Conservation (phyloP, 1,140 invertebrate species). For the Drosophila burlai region DNA sequence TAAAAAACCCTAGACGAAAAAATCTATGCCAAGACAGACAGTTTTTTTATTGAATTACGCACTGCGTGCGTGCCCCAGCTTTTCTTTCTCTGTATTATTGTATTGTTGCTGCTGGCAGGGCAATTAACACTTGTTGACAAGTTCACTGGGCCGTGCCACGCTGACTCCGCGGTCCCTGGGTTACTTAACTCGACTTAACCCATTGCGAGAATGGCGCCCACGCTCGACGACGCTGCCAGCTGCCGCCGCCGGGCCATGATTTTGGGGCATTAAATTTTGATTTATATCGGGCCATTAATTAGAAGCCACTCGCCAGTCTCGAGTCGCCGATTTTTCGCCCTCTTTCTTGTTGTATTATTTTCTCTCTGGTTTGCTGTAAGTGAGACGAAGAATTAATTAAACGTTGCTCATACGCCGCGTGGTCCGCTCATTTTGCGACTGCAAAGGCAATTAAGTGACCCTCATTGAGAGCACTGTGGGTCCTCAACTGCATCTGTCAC, state of each 20-base stretch:
- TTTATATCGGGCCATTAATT: constrained; percentile 73
- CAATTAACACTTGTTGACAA: constrained; percentile 80
- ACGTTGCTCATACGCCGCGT: constrained; percentile 40
- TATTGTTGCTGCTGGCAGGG: constrained; percentile 37
- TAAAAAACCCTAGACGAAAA: constrained; percentile 11
- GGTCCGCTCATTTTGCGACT: constrained; percentile 14
- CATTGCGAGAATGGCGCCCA: constrained; percentile 58
- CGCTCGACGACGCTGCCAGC: constrained; percentile 35
- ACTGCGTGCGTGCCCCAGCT: constrained; percentile 10
- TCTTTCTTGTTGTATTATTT: background rate
- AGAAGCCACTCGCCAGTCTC: constrained; percentile 32
- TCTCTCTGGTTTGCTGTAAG: constrained; percentile 14
- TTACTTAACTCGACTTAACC: constrained; percentile 51
- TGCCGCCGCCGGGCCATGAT: constrained; percentile 48
- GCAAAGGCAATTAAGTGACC: constrained; percentile 64
- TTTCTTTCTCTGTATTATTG: constrained; percentile 21
- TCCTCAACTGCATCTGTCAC: constrained; percentile 15
- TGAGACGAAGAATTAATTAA: constrained; percentile 61
- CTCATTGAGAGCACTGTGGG: constrained; percentile 25
- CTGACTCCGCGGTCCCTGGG: constrained; percentile 16
- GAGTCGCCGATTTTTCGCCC: constrained; percentile 21
- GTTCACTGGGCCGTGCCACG: constrained; percentile 67
- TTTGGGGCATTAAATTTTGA: constrained; percentile 74
- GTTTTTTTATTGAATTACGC: constrained; percentile 34
- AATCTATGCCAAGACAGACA: constrained; percentile 22